Conservation (phyloP, 1,140 invertebrate genomes). For the Grapholita molesta region DNA sequence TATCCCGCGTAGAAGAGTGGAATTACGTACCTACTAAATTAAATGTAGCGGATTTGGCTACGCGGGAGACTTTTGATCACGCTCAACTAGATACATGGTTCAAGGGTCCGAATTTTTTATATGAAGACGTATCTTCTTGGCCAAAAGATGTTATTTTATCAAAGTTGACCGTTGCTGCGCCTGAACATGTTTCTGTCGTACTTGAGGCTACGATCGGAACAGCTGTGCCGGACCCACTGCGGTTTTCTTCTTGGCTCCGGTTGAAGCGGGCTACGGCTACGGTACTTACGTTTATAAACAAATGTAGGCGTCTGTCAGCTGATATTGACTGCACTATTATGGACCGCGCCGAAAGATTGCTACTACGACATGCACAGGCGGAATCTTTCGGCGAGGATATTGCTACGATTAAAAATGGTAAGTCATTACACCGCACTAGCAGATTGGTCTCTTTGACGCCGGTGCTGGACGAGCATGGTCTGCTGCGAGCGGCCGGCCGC, state of each 20-base stretch:
- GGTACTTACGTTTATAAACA: slow-evolving; percentile 2
- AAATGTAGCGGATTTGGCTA: neutral
- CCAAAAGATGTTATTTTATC: neutral
- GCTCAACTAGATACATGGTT: neutral
- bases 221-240: neutral
- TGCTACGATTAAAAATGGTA: neutral
- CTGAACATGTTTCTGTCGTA: neutral
- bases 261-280: neutral
- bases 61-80: neutral
- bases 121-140: neutral
- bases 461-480: neutral
- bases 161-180: neutral
- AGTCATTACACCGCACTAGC: neutral
- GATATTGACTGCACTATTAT: neutral
- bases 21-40: neutral
- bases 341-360: neutral
- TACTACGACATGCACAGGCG: neutral
- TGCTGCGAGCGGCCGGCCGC: slow-evolving; percentile 5
- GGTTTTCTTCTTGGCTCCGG: slow-evolving; percentile 13
- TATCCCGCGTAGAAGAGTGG: too few relatives aligned
- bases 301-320: neutral
- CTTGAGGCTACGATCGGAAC: neutral
- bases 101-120: neutral
- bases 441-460: neutral
- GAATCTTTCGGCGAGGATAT: neutral